Conservation (phyloP, 1,140 invertebrate genomes). For the Marisa cornuarietis region DNA sequence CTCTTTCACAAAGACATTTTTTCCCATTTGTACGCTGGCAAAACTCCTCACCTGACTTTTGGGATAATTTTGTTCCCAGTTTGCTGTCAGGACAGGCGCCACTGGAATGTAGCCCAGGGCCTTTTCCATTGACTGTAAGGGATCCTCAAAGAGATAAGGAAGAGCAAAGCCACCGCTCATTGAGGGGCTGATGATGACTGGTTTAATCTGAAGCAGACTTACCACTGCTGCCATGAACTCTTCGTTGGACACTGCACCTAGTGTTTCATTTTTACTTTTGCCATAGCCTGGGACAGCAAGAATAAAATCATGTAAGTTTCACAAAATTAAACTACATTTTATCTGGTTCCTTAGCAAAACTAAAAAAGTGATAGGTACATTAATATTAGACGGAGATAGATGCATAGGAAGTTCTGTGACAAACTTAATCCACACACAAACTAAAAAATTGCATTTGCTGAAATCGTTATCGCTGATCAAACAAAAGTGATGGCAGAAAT, state of each 20-base stretch:
- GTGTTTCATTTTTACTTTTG: conserved; percentile 39
- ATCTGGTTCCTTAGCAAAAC: too few species aligned
- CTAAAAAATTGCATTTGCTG: too few species aligned
- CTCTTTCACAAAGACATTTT: too few species aligned
- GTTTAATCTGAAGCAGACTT: conserved; percentile 40
- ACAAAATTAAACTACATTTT: too few species aligned
- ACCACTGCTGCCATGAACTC: conserved; percentile 59
- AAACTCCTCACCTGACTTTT: conserved; percentile 39
- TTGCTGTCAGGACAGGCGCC: conserved; percentile 63
- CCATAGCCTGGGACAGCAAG: conserved; percentile 54
- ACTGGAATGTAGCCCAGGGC: conserved; percentile 64
- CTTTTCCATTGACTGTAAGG: conserved; percentile 33
- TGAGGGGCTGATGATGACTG: conserved; percentile 67
- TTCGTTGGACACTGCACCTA: conserved; percentile 26
- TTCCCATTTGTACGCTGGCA: too few species aligned
- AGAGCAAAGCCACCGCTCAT: conserved; percentile 68
- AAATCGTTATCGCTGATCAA: too few species aligned
- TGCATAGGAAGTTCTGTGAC: too few species aligned
- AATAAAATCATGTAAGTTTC: conserved; percentile 12
- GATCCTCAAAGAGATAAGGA: conserved; percentile 59
- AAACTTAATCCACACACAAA: too few species aligned
- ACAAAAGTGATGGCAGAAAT: too few species aligned
- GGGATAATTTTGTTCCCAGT: conserved; percentile 38
- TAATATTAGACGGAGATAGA: too few species aligned
- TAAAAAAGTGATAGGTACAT: too few species aligned